A percentile compares a stretch with the other conserved stretches of the same genome.
Evolutionary conservation across 2,797 vertebrate genomes (phyloP).

Genomic region (Gila robusta): DNA sequence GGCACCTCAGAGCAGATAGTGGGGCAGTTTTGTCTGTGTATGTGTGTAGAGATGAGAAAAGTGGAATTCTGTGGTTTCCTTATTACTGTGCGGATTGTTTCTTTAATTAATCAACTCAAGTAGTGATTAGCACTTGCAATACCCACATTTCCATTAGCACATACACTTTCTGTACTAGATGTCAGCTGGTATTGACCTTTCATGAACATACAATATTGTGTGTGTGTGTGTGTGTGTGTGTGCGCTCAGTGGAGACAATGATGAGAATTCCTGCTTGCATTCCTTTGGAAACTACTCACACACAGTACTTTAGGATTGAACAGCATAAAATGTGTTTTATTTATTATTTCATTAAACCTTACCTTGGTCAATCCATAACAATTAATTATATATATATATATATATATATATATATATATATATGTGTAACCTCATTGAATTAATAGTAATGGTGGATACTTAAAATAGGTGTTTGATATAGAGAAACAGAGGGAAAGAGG

Average conservation of each 20-base stretch:
- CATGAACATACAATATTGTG: not conserved
- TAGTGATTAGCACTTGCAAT: constrained; percentile 12
- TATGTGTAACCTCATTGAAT: not conserved
- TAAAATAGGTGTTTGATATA: not conserved
- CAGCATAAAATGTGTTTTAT: not conserved
- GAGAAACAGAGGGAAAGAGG: not conserved
- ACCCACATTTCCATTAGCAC: not conserved
- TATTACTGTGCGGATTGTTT: not conserved
- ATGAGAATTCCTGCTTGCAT: constrained; percentile 55
- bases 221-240: constrained; percentile 28
- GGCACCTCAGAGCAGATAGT: constrained; percentile 57
- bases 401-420: not conserved
- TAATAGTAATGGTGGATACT: not conserved
- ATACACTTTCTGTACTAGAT: not conserved
- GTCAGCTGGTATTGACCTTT: constrained; percentile 10
- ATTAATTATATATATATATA: not conserved
- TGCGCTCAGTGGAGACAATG: constrained; percentile 49
- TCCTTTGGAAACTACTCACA: constrained; percentile 48
- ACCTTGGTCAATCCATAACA: not conserved
- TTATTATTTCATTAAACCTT: not conserved
- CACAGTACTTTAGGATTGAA: not conserved
- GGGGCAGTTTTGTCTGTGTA: constrained; percentile 48
- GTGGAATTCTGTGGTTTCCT: constrained; percentile 46
- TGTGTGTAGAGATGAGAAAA: constrained; percentile 43
- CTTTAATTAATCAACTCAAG: constrained; percentile 8